Conservation (phyloP, 2,888 invertebrate species). For the Volucella bombylans region DNA sequence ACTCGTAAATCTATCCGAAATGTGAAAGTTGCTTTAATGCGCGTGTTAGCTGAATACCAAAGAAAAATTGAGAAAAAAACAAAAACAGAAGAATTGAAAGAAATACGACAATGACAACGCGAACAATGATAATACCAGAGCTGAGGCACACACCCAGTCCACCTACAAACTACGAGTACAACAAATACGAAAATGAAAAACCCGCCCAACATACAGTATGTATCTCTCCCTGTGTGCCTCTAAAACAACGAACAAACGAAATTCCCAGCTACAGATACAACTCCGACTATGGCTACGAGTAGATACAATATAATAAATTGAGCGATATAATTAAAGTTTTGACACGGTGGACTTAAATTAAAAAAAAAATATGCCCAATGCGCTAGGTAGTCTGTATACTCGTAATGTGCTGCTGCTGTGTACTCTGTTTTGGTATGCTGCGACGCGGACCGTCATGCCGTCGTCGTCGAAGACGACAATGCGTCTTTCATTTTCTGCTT, state of each 20-base stretch:
- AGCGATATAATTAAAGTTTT: slow-evolving; percentile 47
- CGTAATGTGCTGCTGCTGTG: too few species aligned
- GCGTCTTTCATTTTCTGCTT: slow-evolving; percentile 12
- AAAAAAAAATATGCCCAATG: slow-evolving; percentile 34
- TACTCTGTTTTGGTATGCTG: too few species aligned
- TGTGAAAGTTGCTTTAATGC: slow-evolving; percentile 64
- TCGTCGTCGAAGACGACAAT: not conserved
- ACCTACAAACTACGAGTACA: slow-evolving; percentile 46
- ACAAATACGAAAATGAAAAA: slow-evolving; percentile 24
- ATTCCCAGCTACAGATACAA: slow-evolving; percentile 25
- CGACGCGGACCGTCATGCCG: too few species aligned
- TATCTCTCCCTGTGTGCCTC: not conserved
- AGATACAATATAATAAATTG: slow-evolving; percentile 22
- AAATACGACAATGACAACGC: not conserved
- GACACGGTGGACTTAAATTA: slow-evolving; percentile 44
- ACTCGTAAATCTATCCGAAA: slow-evolving; percentile 42
- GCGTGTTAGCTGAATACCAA: slow-evolving; percentile 30
- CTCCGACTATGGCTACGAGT: slow-evolving; percentile 12
- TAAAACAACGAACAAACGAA: slow-evolving; percentile 16
- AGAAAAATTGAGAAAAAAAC: slow-evolving; percentile 36
- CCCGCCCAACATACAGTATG: slow-evolving; percentile 42
- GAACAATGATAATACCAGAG: slow-evolving; percentile 45
- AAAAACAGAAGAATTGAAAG: too few species aligned
- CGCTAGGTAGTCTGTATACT: not conserved
- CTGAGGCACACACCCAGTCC: slow-evolving; percentile 58